Evolutionary conservation across 2,113 vertebrate genomes (phyloP).

Genomic region (Sylvietta virens): DNA sequence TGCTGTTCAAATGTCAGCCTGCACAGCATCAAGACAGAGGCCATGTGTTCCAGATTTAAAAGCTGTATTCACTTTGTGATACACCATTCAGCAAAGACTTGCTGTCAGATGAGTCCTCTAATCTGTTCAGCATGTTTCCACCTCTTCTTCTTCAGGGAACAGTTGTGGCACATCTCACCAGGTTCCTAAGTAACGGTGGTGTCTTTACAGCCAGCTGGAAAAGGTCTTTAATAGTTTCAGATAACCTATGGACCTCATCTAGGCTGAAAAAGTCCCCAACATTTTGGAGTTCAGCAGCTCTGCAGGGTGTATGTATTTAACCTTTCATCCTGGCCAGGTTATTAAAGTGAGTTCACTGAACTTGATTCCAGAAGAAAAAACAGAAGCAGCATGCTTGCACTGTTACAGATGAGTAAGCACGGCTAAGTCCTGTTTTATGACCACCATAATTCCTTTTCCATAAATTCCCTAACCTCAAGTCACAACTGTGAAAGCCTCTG

Average conservation of each 20-base stretch:
- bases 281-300: neutral
- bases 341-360: conserved; percentile 16
- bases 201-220: neutral
- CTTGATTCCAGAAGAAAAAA: neutral
- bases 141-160: conserved; percentile 31
- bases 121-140: conserved; percentile 49
- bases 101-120: conserved; percentile 30
- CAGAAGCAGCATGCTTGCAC: neutral
- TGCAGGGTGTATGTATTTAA: neutral
- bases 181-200: neutral
- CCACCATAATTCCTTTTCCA: conserved; percentile 32
- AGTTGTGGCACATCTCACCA: neutral
- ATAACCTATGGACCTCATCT: neutral
- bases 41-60: conserved; percentile 63
- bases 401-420: conserved; percentile 15
- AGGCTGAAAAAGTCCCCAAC: neutral
- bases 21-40: conserved; percentile 23
- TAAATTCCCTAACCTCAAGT: conserved; percentile 31
- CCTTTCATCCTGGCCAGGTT: conserved; percentile 8
- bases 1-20: conserved; percentile 34
- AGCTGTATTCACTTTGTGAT: conserved; percentile 55
- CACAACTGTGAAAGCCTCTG: conserved; percentile 1
- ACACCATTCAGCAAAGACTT: conserved; percentile 26
- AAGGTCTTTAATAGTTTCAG: neutral
- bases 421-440: conserved; percentile 33